Percentiles rank a stretch among this genome's conserved stretches.
Evolutionary conservation across 2,888 invertebrate species (phyloP).

Genomic region (Terebella lapidaria): DNA sequence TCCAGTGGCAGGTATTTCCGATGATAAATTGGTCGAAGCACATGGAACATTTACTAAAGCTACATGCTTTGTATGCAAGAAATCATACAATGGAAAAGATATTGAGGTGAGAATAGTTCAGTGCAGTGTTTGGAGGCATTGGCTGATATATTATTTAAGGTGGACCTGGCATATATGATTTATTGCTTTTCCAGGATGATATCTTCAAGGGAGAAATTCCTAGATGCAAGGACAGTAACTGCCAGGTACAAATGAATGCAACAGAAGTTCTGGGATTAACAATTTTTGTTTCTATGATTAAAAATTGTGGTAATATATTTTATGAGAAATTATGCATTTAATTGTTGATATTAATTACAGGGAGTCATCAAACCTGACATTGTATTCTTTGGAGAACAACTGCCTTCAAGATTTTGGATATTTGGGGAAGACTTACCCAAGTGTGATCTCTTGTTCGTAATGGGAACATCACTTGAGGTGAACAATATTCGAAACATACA

Average conservation of each 20-base stretch:
- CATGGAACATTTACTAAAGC: slow-evolving; percentile 24
- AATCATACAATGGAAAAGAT: slow-evolving; percentile 8
- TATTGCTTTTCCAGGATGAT: slow-evolving; percentile 8
- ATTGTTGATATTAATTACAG: slow-evolving; percentile 9
- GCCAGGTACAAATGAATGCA: neutral
- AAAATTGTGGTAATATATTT: too few species aligned
- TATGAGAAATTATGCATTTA: neutral
- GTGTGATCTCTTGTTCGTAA: slow-evolving; percentile 24
- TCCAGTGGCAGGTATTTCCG: slow-evolving; percentile 26
- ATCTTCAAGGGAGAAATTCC: slow-evolving; percentile 10
- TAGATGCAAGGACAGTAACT: neutral
- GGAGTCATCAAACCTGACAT: slow-evolving; percentile 28
- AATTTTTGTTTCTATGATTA: too few species aligned
- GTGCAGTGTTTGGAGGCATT: too few species aligned
- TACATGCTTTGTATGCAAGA: slow-evolving; percentile 17
- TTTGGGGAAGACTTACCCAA: slow-evolving; percentile 18
- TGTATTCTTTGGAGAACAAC: slow-evolving; percentile 28
- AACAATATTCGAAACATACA: neutral
- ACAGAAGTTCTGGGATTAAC: too few species aligned
- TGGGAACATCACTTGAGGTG: slow-evolving; percentile 29
- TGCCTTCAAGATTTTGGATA: slow-evolving; percentile 19
- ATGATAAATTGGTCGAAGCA: slow-evolving; percentile 23
- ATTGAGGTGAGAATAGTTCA: slow-evolving; percentile 20
- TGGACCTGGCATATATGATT: too few species aligned
- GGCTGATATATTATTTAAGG: too few species aligned